A percentile compares a stretch with the other conserved stretches of the same genome.
Conservation (phyloP, 1,140 invertebrate genomes). For the Idris sp. region DNA sequence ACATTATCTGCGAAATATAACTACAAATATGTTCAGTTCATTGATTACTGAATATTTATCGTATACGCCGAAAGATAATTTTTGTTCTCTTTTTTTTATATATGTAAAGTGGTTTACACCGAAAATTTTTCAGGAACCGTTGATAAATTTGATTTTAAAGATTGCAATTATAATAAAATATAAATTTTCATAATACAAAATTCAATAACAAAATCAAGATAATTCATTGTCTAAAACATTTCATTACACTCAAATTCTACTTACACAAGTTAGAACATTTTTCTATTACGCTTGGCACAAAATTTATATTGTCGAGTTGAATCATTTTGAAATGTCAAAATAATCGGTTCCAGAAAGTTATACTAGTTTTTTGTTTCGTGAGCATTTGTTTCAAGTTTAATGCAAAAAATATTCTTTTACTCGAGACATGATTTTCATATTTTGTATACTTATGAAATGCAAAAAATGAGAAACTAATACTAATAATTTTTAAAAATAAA, state of each 20-base stretch:
- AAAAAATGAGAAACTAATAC: no score
- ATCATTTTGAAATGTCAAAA: slow-evolving; percentile 32
- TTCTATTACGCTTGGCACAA: slow-evolving; percentile 25
- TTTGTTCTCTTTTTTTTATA: no score
- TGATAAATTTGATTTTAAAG: not conserved
- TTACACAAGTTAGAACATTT: not conserved
- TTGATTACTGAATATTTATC: slow-evolving; percentile 14
- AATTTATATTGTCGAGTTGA: slow-evolving; percentile 27
- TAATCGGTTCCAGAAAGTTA: slow-evolving; percentile 7
- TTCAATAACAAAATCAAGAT: not conserved
- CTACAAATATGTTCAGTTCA: slow-evolving; percentile 22
- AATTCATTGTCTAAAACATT: not conserved
- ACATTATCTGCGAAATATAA: slow-evolving; percentile 4
- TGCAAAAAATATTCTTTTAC: no score
- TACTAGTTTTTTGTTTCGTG: slow-evolving; percentile 18
- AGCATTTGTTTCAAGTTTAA: no score
- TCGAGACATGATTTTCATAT: no score
- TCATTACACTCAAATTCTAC: not conserved
- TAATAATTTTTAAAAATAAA: no score
- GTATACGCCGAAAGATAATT: slow-evolving; percentile 20
- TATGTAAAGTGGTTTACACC: slow-evolving; percentile 11
- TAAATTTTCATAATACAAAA: no score
- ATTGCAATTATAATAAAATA: no score
- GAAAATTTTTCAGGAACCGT: slow-evolving; percentile 14
- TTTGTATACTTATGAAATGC: no score